Conservation (phyloP, 2,113 vertebrate genomes). For the Alethe diademata region DNA sequence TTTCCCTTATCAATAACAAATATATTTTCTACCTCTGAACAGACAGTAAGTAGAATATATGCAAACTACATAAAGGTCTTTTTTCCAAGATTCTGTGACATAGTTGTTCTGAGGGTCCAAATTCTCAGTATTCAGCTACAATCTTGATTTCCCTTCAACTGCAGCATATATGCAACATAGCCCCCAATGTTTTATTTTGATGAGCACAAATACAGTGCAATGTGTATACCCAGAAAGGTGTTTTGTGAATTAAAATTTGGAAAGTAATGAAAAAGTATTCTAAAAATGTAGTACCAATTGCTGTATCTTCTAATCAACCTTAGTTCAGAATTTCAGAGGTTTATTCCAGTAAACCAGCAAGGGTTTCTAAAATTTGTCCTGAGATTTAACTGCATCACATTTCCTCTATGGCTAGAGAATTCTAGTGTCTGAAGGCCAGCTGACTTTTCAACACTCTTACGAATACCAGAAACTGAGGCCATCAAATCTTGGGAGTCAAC, state of each 20-base stretch:
- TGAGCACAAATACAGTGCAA: background rate
- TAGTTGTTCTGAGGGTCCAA: background rate
- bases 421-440: background rate
- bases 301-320: background rate
- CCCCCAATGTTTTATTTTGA: background rate
- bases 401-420: background rate
- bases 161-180: background rate
- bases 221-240: background rate
- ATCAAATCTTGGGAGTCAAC: background rate
- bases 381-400: background rate
- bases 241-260: background rate
- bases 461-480: background rate
- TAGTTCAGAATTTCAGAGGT: background rate
- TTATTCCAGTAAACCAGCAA: background rate
- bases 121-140: background rate
- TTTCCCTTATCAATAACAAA: background rate
- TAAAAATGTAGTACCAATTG: background rate
- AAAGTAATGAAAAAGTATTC: background rate
- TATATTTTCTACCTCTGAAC: background rate
- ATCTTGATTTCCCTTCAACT: background rate
- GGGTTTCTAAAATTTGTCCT: background rate
- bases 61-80: background rate
- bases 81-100: background rate
- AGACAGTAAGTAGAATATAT: background rate
- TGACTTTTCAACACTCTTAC: background rate